A percentile compares a stretch with the other conserved stretches of the same genome.
These are phyloP conservation scores for Pheosia tremula DNA, from an alignment of 2,888 invertebrate species.

Conservation along the genomic window DNA sequence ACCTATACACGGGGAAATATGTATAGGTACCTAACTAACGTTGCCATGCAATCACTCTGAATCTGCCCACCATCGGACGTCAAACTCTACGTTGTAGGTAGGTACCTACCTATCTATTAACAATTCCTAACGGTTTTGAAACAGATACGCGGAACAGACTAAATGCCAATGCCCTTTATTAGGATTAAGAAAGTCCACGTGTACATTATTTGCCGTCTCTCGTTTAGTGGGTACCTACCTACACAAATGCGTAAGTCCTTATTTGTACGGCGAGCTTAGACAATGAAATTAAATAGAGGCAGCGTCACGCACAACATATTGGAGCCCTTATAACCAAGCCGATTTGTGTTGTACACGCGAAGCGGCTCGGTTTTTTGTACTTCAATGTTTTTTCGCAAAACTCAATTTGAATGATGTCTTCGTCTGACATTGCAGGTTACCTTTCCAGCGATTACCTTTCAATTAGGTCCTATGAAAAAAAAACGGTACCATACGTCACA, in stretches of 20 bases:
- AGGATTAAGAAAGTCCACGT: slow-evolving; percentile 39
- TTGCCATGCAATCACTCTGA: slow-evolving; percentile 11
- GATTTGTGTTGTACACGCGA: too few relatives aligned
- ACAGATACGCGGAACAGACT: slow-evolving; percentile 40
- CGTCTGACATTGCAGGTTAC: too few relatives aligned
- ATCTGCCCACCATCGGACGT: slow-evolving; percentile 8
- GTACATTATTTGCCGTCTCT: slow-evolving; percentile 6
- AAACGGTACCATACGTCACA: not conserved
- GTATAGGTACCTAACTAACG: slow-evolving; percentile 8
- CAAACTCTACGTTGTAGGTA: not conserved
- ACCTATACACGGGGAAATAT: slow-evolving; percentile 18
- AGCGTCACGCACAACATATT: too few relatives aligned
- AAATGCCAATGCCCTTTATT: slow-evolving; percentile 51
- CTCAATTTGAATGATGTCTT: too few relatives aligned
- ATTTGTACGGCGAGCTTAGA: too few relatives aligned
- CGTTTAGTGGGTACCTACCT: not conserved
- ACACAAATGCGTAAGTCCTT: too few relatives aligned
- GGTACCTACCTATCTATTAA: not conserved
- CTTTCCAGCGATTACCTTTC: too few relatives aligned
- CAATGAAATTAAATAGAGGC: too few relatives aligned
- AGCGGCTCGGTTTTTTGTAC: too few relatives aligned
- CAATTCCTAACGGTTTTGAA: slow-evolving; percentile 18
- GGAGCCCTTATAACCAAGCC: too few relatives aligned
- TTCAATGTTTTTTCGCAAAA: too few relatives aligned
- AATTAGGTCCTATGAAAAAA: not conserved